These are phyloP conservation scores for Pogonocherus hispidulus DNA, from an alignment of 2,888 invertebrate species.

Conservation along the genomic window DNA sequence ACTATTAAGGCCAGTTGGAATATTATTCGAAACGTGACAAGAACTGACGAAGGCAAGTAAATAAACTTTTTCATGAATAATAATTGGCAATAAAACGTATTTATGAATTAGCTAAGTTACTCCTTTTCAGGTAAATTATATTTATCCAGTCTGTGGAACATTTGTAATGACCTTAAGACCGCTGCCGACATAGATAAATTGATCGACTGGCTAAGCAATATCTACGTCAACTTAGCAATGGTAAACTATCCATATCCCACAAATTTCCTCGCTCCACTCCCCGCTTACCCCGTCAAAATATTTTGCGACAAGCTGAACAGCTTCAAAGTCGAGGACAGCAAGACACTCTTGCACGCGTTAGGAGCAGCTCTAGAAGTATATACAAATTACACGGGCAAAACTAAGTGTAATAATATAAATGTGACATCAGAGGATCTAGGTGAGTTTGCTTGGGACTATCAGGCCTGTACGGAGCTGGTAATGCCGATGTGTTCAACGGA, in stretches of 20 bases:
- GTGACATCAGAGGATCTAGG: slow-evolving; percentile 75
- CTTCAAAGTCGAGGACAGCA: slow-evolving; percentile 59
- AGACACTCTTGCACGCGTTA: slow-evolving; percentile 73
- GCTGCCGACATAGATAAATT: slow-evolving; percentile 72
- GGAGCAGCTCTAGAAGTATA: slow-evolving; percentile 81
- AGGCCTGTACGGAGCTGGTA: slow-evolving; percentile 96
- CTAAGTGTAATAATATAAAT: slow-evolving; percentile 78
- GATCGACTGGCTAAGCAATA: slow-evolving; percentile 79
- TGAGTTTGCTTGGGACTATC: slow-evolving; percentile 84
- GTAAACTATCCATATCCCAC: slow-evolving; percentile 94
- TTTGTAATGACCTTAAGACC: slow-evolving; percentile 80
- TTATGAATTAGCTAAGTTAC: background rate
- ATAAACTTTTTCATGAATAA: no score
- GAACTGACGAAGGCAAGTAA: slow-evolving; percentile 38
- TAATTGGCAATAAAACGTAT: no score
- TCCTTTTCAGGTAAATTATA: slow-evolving; percentile 70
- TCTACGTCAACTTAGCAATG: slow-evolving; percentile 91
- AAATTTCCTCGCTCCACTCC: slow-evolving; percentile 85
- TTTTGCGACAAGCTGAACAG: slow-evolving; percentile 71
- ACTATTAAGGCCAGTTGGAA: slow-evolving; percentile 86
- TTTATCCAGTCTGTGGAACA: slow-evolving; percentile 80
- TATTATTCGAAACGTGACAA: slow-evolving; percentile 75
- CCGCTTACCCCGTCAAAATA: slow-evolving; percentile 85
- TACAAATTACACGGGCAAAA: slow-evolving; percentile 84
- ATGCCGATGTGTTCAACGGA: slow-evolving; percentile 89